Evolutionary conservation across 2,113 vertebrate genomes (phyloP), one percentile per base, ranked within the genome.

Genomic region (Girardinichthys multiradiatus): DNA sequence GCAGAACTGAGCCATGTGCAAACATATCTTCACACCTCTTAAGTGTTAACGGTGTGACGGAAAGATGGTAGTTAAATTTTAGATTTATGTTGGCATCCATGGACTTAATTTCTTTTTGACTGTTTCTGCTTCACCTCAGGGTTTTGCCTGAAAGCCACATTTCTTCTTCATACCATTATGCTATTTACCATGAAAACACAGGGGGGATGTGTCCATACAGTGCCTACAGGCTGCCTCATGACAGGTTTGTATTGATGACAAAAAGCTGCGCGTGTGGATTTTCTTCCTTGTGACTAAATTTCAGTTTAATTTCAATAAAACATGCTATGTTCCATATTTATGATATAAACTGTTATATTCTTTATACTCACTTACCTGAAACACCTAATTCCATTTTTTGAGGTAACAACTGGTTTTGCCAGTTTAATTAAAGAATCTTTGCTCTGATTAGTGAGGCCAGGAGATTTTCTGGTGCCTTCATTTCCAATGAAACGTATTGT

Each of bases 161-260:
- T 70, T 72, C 26, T 31, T 75, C 58, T 35, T 14, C 29, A 27
- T 66, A 65, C 48, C 65, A 79, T 37, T 33, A 27, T 54, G 31
- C 19, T 81, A 68, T 88, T 76, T 68, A 67, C 66, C 66, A 48
- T 33, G 65, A 75, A 72, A 85, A 82, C 69, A 30, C 19, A 0
- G 58, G 7, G 60, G 64, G 26, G n/a, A n/a, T n/a, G n/a, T n/a
- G 28, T 11, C 24, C 24, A 30, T 31, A 30, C n/a, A 30, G 21
- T 24, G 62, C 39, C 59, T 33, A 48, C 80, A 54, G 7, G 68
- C 42, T 21, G 33, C 48, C 13, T 12, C 19, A 24, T 61, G 21
- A 31, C 67, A 60, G 58, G 58, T 57, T 72, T 72, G 76, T 74
- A 57, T 33, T 76, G 17, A 62, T 21, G 57, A 57, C 62, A 68